phyloP scores from a whole-genome alignment of 2,113 vertebrate genomes.

The Equus quagga region DNA sequence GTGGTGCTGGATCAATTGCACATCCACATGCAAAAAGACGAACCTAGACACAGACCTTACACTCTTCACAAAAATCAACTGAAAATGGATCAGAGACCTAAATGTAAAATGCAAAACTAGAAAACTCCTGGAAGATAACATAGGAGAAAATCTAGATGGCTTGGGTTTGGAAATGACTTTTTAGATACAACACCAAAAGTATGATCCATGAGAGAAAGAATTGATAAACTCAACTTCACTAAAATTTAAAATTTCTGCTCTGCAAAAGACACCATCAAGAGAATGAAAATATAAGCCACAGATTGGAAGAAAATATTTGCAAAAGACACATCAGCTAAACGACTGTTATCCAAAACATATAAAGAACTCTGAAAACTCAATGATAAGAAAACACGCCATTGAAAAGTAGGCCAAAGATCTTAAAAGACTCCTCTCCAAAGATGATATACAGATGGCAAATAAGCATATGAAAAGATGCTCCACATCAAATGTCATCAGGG shows the following conservation, averaged over 20 bases:
- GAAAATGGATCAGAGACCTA: not conserved
- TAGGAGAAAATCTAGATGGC: not conserved
- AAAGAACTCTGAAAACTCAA: not conserved
- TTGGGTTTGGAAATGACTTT: not conserved
- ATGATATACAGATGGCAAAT: not conserved
- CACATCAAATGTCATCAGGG: not conserved
- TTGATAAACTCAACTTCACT: not conserved
- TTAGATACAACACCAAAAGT: not conserved
- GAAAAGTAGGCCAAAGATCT: not conserved
- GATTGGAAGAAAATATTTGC: not conserved
- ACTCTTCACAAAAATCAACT: not conserved
- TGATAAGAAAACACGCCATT: not conserved
- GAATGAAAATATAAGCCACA: not conserved
- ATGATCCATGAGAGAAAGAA: not conserved
- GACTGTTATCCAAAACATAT: not conserved
- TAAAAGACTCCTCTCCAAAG: not conserved
- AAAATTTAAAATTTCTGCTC: not conserved
- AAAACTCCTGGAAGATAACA: not conserved
- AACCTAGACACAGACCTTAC: not conserved
- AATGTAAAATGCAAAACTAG: not conserved
- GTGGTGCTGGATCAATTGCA: not conserved
- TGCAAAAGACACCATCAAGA: not conserved
- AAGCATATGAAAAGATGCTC: not conserved
- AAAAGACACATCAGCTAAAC: not conserved
- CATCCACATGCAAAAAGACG: not conserved